These are phyloP conservation scores for Euglossa dilemma DNA, from an alignment of 1,140 invertebrate genomes.

Conservation along the genomic window DNA sequence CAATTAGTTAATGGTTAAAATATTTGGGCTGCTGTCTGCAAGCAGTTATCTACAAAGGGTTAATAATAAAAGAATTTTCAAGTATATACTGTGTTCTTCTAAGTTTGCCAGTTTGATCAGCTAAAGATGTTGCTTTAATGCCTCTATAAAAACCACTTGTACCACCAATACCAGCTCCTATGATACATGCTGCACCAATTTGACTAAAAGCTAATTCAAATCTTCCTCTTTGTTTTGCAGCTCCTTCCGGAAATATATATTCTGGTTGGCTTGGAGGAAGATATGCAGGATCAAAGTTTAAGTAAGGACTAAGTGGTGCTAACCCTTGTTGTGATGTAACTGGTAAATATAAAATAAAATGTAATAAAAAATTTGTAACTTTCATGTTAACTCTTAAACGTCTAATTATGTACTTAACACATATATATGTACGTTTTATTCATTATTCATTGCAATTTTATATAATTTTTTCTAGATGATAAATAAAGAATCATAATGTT, in stretches of 20 bases:
- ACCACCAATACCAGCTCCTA: conserved; percentile 93
- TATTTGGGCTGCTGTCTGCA: no score
- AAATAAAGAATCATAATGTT: no score
- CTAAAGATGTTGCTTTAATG: conserved; percentile 90
- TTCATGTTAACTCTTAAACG: background rate
- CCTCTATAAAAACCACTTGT: conserved; percentile 93
- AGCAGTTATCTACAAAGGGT: no score
- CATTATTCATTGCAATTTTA: no score
- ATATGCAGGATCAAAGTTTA: conserved; percentile 95
- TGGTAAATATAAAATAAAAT: conserved; percentile 59
- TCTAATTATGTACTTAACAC: background rate
- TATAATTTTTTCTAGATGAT: no score
- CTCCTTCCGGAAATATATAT: conserved; percentile 96
- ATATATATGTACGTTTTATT: background rate
- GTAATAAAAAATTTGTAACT: background rate
- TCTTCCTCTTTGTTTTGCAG: conserved; percentile 89
- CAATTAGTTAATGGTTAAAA: no score
- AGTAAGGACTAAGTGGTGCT: conserved; percentile 91
- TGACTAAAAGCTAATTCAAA: conserved; percentile 96
- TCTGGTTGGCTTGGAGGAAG: conserved; percentile 92
- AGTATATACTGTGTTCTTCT: conserved; percentile 92
- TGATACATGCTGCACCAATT: conserved; percentile 94
- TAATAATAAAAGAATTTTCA: conserved; percentile 8
- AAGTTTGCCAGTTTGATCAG: conserved; percentile 93
- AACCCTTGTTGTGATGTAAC: conserved; percentile 75